Conservation (phyloP, 2,888 invertebrate species). For the Enoplolaimus lenunculus region DNA sequence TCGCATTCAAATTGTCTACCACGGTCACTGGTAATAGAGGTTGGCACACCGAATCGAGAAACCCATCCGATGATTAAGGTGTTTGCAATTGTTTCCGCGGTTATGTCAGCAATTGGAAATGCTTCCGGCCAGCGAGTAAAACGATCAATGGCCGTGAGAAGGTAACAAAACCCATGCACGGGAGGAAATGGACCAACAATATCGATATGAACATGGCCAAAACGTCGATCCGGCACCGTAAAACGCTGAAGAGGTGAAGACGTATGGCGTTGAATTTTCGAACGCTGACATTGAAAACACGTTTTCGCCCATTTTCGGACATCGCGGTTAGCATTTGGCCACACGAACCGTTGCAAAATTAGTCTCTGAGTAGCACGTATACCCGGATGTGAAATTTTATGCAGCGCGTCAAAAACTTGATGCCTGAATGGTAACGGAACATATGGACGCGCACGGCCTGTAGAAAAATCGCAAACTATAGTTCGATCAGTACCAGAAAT, state of each 20-base stretch:
- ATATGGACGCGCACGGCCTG: no score
- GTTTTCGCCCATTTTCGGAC: background rate
- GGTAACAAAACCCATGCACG: background rate
- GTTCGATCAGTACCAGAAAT: no score
- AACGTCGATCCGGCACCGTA: background rate
- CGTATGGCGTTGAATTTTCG: background rate
- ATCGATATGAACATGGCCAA: constrained; percentile 5
- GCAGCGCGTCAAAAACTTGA: no score
- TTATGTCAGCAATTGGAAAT: background rate
- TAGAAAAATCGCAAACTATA: no score
- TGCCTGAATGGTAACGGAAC: no score
- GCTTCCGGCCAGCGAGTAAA: constrained; percentile 13
- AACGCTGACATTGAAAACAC: background rate
- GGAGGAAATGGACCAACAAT: constrained; percentile 12
- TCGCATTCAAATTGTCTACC: constrained; percentile 9
- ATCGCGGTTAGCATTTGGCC: background rate
- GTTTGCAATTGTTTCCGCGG: background rate
- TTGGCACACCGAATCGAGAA: constrained; percentile 6
- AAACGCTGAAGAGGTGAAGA: background rate
- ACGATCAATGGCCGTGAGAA: constrained; percentile 5
- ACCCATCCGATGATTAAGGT: constrained; percentile 4
- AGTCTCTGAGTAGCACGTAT: no score
- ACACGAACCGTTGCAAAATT: no score
- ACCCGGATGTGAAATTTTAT: no score
- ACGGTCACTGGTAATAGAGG: constrained; percentile 1